Evolutionary conservation across 2,797 vertebrate species (phyloP).

Genomic region (Helarctos malayanus): DNA sequence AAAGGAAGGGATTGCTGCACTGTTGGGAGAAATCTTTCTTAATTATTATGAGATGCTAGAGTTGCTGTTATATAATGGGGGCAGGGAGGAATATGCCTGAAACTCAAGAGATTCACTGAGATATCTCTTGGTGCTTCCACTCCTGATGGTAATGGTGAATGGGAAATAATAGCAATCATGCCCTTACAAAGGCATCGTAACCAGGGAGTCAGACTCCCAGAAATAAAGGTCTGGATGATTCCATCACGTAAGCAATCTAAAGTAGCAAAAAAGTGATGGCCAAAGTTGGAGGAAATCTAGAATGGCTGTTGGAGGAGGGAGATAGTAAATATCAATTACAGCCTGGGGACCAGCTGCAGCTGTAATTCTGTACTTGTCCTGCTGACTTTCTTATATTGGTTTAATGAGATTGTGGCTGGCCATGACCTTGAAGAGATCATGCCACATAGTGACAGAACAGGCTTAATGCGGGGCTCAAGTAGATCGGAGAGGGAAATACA

Average conservation of each 20-base stretch:
- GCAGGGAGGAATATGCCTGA: not conserved
- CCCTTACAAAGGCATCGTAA: not conserved
- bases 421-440: not conserved
- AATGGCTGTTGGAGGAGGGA: not conserved
- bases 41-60: not conserved
- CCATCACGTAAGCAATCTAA: not conserved
- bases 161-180: not conserved
- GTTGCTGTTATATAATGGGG: not conserved
- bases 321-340: not conserved
- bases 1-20: not conserved
- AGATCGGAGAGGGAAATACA: not conserved
- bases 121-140: not conserved
- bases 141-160: not conserved
- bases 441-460: not conserved
- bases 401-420: not conserved
- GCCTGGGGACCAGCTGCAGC: not conserved
- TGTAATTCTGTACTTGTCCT: not conserved
- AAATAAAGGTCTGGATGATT: conserved; percentile 12
- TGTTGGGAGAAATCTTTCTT: not conserved
- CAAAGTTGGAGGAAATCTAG: not conserved
- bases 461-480: not conserved
- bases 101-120: not conserved
- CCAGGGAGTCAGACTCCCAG: not conserved
- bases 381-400: not conserved
- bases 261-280: not conserved